Conservation (phyloP, 2,888 invertebrate species). For the Zootermopsis nevadensis region DNA sequence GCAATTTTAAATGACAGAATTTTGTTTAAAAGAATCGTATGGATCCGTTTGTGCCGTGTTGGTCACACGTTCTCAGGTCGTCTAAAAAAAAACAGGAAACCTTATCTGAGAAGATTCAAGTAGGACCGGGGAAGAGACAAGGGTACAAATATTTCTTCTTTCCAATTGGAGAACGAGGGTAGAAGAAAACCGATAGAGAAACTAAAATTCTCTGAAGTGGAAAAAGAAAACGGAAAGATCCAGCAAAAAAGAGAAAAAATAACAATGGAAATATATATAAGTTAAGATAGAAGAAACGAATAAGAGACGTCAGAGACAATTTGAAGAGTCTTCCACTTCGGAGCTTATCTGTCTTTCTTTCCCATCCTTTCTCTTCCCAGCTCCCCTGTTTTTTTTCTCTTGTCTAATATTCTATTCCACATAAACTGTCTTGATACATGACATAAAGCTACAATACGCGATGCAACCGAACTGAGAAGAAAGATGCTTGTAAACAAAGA, state of each 20-base stretch:
- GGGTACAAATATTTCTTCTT: background rate
- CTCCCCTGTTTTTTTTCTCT: slow-evolving; percentile 5
- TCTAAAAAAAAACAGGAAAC: too few relatives aligned
- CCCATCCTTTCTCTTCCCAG: background rate
- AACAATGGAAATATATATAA: slow-evolving; percentile 26
- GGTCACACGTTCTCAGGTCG: too few relatives aligned
- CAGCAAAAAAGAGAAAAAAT: slow-evolving; percentile 22
- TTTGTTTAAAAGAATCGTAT: too few relatives aligned
- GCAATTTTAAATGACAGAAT: too few relatives aligned
- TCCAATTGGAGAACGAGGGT: slow-evolving; percentile 11
- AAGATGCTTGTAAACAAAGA: slow-evolving; percentile 32
- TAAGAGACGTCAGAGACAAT: slow-evolving; percentile 32
- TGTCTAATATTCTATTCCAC: slow-evolving; percentile 30
- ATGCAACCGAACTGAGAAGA: background rate
- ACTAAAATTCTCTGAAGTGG: slow-evolving; percentile 31
- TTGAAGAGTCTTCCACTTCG: slow-evolving; percentile 35
- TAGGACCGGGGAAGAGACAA: too few relatives aligned
- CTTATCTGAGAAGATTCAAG: too few relatives aligned
- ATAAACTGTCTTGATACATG: slow-evolving; percentile 29
- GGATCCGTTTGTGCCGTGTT: too few relatives aligned
- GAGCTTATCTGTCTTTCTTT: slow-evolving; percentile 28
- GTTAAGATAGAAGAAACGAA: slow-evolving; percentile 13
- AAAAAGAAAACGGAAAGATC: slow-evolving; percentile 18
- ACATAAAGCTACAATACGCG: slow-evolving; percentile 12
- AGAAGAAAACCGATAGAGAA: slow-evolving; percentile 30